A percentile compares a stretch with the other conserved stretches of the same genome.
Conservation (phyloP, 2,797 vertebrate species). For the Danio tinwini region DNA sequence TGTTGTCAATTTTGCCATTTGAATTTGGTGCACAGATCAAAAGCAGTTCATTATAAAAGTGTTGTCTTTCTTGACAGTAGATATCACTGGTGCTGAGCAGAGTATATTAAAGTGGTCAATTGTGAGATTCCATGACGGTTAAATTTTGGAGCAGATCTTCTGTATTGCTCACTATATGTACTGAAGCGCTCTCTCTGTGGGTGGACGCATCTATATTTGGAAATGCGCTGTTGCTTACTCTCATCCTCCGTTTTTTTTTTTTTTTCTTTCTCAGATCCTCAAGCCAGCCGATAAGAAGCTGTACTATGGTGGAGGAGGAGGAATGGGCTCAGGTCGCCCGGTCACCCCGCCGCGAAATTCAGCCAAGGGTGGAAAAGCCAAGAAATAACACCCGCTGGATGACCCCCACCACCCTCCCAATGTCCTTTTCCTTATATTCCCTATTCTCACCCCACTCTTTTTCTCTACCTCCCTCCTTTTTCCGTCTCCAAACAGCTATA, state of each 20-base stretch:
- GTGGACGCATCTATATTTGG: conserved; percentile 49
- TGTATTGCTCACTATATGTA: conserved; percentile 3
- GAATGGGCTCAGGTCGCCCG: conserved; percentile 81
- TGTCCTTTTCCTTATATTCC: conserved; percentile 49
- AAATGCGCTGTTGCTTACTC: conserved; percentile 19
- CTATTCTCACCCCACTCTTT: conserved; percentile 34
- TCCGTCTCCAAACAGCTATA: conserved; percentile 72
- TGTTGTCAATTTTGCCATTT: too few species aligned
- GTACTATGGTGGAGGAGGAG: conserved; percentile 80
- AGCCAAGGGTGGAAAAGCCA: conserved; percentile 82
- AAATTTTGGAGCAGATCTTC: not conserved
- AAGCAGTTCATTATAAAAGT: too few species aligned
- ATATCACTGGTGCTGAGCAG: too few species aligned
- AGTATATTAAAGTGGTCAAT: not conserved
- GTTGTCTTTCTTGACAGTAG: too few species aligned
- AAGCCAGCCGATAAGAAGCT: conserved; percentile 87
- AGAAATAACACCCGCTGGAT: conserved; percentile 82
- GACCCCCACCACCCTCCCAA: conserved; percentile 41
- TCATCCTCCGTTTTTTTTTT: conserved; percentile 29
- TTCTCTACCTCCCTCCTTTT: conserved; percentile 64
- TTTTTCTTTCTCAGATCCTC: conserved; percentile 74
- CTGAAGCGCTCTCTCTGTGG: conserved; percentile 28
- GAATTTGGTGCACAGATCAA: too few species aligned
- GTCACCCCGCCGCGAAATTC: conserved; percentile 84
- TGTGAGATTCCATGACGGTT: not conserved